These are phyloP conservation scores for Bacillus rossius DNA, from an alignment of 1,140 invertebrate genomes.

Conservation along the genomic window DNA sequence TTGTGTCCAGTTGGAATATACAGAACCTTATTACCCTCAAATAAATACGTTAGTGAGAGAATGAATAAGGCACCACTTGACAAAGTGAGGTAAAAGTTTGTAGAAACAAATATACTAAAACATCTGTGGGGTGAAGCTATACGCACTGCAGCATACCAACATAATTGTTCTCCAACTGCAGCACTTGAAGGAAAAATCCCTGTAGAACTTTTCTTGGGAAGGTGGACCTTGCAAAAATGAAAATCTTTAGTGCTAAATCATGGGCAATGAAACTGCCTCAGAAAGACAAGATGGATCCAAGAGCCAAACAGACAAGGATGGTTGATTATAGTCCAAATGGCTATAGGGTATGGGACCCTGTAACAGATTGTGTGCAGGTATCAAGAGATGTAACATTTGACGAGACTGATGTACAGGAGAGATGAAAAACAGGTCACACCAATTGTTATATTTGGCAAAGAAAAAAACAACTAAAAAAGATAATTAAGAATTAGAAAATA, in stretches of 20 bases:
- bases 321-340: not conserved
- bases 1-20: slow-evolving; percentile 31
- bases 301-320: not conserved
- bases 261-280: not conserved
- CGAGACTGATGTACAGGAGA: not conserved
- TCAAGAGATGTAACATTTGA: not conserved
- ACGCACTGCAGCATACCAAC: slow-evolving; percentile 24
- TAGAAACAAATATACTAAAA: slow-evolving; percentile 21
- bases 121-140: slow-evolving; percentile 35
- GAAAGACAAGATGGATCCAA: not conserved
- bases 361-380: not conserved
- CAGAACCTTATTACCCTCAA: slow-evolving; percentile 29
- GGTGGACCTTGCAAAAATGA: not conserved
- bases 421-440: no score
- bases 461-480: no score
- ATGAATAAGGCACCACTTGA: slow-evolving; percentile 31
- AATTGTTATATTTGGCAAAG: no score
- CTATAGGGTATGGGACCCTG: not conserved
- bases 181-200: not conserved
- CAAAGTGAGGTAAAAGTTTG: slow-evolving; percentile 29
- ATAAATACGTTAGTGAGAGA: slow-evolving; percentile 36
- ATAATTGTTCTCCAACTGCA: slow-evolving; percentile 15
- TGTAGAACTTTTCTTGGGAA: slow-evolving; percentile 5
- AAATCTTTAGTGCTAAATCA: not conserved
- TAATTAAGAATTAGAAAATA: no score